Evolutionary conservation across 2,113 vertebrate genomes (phyloP).

Genomic region (Heterochromis multidens): DNA sequence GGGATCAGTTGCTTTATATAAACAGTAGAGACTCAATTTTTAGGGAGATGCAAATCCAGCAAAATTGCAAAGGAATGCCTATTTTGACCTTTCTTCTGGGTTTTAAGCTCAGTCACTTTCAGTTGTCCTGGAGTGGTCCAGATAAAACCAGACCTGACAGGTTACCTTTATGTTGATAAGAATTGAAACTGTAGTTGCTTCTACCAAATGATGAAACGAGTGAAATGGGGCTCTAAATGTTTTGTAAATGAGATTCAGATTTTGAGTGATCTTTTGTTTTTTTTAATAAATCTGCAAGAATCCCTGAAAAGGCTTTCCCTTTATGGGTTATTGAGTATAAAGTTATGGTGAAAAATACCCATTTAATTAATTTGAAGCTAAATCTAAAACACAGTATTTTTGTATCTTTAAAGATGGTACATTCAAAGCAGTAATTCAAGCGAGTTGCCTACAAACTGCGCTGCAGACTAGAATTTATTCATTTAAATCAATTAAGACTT

Average conservation of each 20-base stretch:
- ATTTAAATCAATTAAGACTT: background rate
- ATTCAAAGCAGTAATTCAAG: background rate
- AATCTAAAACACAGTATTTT: background rate
- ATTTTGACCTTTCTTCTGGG: background rate
- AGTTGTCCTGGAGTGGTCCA: background rate
- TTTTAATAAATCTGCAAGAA: background rate
- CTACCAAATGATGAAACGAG: background rate
- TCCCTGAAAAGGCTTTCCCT: background rate
- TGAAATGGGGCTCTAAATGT: background rate
- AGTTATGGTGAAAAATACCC: too few species aligned
- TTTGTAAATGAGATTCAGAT: background rate
- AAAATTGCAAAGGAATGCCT: background rate
- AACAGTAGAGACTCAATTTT: background rate
- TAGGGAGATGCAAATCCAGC: background rate
- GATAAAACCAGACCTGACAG: background rate
- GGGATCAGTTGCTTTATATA: background rate
- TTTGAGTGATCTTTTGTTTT: background rate
- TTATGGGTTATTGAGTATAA: rapidly evolving
- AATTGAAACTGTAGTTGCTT: background rate
- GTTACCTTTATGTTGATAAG: background rate
- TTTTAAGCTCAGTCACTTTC: background rate
- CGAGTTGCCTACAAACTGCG: background rate
- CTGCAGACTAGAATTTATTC: background rate
- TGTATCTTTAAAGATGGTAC: background rate
- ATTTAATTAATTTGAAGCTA: too few species aligned